Evolutionary conservation across 2,888 invertebrate species (phyloP).

Genomic region (Leucophora obtusa): DNA sequence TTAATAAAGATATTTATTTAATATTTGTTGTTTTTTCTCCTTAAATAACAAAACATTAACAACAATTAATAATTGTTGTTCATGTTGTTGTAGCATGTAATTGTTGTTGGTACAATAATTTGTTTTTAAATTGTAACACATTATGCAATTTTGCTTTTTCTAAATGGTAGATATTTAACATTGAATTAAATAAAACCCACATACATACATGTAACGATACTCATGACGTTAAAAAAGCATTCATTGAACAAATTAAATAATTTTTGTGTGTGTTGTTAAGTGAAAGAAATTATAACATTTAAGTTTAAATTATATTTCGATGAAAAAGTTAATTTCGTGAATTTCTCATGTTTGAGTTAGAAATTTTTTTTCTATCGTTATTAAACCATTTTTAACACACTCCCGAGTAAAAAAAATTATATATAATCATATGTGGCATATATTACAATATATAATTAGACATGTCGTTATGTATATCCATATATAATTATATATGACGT

Average conservation of each 20-base stretch:
- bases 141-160: conserved; percentile 44
- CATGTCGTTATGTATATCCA: too few relatives aligned
- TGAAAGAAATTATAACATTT: too few relatives aligned
- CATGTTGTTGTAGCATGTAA: conserved; percentile 4
- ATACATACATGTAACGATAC: background rate
- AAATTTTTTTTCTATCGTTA: too few relatives aligned
- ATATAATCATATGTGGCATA: too few relatives aligned
- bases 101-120: conserved; percentile 14
- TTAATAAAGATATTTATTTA: conserved; percentile 19
- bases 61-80: conserved; percentile 45
- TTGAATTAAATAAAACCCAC: conserved; percentile 50
- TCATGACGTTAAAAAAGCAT: background rate
- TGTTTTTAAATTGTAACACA: conserved; percentile 31
- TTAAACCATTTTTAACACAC: too few relatives aligned
- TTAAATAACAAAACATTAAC: conserved; percentile 8
- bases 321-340: too few relatives aligned
- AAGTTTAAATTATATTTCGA: too few relatives aligned
- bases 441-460: too few relatives aligned
- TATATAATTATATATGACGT: too few relatives aligned
- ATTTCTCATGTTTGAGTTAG: too few relatives aligned
- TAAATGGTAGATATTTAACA: conserved; percentile 53
- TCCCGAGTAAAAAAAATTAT: too few relatives aligned
- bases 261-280: too few relatives aligned
- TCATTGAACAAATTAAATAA: background rate
- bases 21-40: background rate